Evolutionary conservation across 2,797 vertebrate genomes (phyloP), one percentile per base, ranked within the genome.

Genomic region (Uromys caudimaculatus): DNA sequence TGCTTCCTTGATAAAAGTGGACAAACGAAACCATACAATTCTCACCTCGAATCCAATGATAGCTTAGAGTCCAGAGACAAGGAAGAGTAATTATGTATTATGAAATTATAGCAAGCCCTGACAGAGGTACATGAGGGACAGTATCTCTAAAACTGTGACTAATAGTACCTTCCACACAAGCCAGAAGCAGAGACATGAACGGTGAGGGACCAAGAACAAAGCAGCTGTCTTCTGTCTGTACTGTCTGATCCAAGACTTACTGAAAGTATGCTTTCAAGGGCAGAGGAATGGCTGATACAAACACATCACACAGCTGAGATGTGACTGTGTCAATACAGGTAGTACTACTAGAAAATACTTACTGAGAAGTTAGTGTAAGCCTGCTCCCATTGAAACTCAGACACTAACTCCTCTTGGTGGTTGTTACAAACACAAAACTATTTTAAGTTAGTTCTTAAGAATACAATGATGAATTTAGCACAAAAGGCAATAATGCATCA

Each of bases 401-500:
- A 52, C 44, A 38, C n/a, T 76, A 56, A 81, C 78, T 21, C 16
- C n/a, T 60, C 44, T 60, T n/a, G 11, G 17, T 0, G 21, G 21
- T 16, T 50, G 1, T 21, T 56, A 82, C 16, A 38, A 0, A 41
- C 6, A 12, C 9, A 35, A 1, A 27, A 5, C 24, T 0, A 78
- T 54, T 76, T 78, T 24, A 32, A 58, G 38, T 0, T 19, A 12
- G 17, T 73, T 71, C 24, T 94, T 56, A 52, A 32, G 47, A 32
- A 52, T 3, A 52, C 6, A 47, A 24, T 16, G 60, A 0, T 67
- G 44, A 58, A 76, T 82, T 82, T 27, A 73, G 71, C 23, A 50
- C 38, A 85, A 93, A 19, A 60, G 41, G 21, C 89, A 54, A 58
- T 9, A 47, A 78, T 23, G 75, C 35, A 60, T 60, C 35, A 85